Conservation (phyloP, 2,113 vertebrate genomes). For the Pteruthius melanotis region DNA sequence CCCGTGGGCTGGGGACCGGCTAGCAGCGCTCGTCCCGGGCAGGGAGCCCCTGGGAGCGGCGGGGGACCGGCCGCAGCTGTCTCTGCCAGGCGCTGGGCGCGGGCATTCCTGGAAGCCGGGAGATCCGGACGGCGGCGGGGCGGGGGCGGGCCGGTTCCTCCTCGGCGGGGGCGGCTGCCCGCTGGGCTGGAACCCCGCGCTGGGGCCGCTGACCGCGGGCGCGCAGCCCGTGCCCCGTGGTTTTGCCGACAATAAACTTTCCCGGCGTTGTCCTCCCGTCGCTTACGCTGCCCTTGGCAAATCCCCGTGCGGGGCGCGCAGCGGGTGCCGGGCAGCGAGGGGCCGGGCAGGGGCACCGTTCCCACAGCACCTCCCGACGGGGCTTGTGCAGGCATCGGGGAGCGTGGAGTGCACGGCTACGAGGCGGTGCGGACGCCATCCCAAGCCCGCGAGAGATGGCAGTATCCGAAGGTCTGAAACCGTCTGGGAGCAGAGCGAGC, state of each 20-base stretch:
- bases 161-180: neutral
- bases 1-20: neutral
- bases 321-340: accelerated
- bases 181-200: neutral
- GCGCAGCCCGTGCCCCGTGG: neutral
- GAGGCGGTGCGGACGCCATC: accelerated
- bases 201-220: neutral
- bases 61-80: no score
- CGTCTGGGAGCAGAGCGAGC: neutral
- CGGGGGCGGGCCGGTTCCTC: neutral
- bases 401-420: accelerated
- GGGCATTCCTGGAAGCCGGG: no score
- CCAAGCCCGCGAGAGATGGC: accelerated
- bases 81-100: no score
- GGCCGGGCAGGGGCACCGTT: neutral
- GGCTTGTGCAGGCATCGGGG: accelerated
- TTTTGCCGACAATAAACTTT: neutral
- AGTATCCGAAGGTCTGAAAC: neutral
- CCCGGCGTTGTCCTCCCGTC: neutral
- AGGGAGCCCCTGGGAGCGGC: no score
- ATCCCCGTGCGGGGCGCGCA: neutral
- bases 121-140: no score
- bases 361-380: accelerated
- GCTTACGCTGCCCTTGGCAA: accelerated
- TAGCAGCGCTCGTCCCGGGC: neutral